These are phyloP conservation scores for Drosophila bifasciata DNA, from an alignment of 1,140 invertebrate genomes.

Conservation along the genomic window DNA sequence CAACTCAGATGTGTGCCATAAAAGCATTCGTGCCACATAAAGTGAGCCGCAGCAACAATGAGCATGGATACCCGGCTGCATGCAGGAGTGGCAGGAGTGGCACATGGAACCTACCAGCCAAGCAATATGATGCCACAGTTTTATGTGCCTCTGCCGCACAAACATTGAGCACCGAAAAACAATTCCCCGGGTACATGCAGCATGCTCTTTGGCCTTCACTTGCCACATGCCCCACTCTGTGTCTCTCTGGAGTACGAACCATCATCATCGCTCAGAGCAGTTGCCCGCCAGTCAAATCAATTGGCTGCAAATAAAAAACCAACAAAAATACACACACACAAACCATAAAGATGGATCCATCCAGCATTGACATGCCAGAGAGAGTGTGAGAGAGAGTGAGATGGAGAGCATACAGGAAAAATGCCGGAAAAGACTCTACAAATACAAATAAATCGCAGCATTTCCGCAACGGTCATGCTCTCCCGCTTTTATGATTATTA, in stretches of 20 bases:
- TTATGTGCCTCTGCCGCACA: conserved; percentile 61
- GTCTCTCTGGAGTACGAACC: too few relatives aligned
- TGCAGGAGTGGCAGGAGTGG: conserved; percentile 6
- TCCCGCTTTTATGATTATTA: conserved; percentile 78
- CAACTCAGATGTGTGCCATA: conserved; percentile 36
- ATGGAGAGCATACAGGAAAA: too few relatives aligned
- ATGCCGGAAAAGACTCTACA: conserved; percentile 62
- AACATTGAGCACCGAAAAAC: conserved; percentile 46
- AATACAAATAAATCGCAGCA: conserved; percentile 79
- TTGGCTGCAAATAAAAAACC: conserved; percentile 72
- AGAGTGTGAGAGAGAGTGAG: too few relatives aligned
- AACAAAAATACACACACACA: conserved; percentile 37
- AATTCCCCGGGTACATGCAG: conserved; percentile 37
- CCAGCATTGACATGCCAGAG: too few relatives aligned
- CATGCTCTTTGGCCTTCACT: neutral
- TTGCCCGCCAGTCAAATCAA: conserved; percentile 69
- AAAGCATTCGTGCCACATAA: conserved; percentile 63
- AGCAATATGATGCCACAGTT: conserved; percentile 63
- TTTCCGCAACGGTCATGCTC: conserved; percentile 76
- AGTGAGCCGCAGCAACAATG: conserved; percentile 53
- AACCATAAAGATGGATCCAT: conserved; percentile 15
- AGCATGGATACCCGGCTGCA: conserved; percentile 44
- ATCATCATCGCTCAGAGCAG: conserved; percentile 16
- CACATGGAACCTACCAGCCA: conserved; percentile 1
- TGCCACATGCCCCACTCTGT: neutral